Percentiles rank a stretch among this genome's conserved stretches.
Conservation (phyloP, 2,888 invertebrate species). For the Agonum fuliginosum region DNA sequence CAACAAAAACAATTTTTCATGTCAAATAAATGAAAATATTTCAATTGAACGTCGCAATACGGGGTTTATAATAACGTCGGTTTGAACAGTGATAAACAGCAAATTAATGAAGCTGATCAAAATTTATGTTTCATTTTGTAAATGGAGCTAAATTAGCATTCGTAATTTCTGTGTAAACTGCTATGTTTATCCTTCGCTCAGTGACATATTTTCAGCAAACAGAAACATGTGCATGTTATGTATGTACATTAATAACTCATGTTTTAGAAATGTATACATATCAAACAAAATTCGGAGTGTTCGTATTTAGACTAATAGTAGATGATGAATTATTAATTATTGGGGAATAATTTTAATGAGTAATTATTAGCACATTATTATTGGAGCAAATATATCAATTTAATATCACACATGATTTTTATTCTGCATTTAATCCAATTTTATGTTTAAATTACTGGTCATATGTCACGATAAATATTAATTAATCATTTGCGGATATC, state of each 20-base stretch:
- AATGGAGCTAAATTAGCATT: constrained; percentile 18
- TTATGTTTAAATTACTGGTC: too few species aligned
- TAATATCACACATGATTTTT: too few species aligned
- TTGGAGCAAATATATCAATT: too few species aligned
- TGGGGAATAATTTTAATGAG: neutral
- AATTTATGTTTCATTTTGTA: constrained; percentile 21
- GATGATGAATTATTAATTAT: too few species aligned
- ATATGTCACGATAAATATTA: too few species aligned
- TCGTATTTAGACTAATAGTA: neutral
- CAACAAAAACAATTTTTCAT: neutral
- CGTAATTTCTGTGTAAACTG: constrained; percentile 18
- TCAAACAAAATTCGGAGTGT: neutral
- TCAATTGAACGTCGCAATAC: neutral
- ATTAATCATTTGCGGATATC: too few species aligned
- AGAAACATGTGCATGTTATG: constrained; percentile 4
- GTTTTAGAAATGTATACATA: neutral
- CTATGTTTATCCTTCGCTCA: neutral
- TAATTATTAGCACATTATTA: too few species aligned
- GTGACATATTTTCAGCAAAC: constrained; percentile 20
- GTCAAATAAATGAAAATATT: constrained; percentile 19
- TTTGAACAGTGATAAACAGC: neutral
- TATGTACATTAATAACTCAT: neutral
- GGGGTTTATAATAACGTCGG: neutral
- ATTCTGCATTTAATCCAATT: too few species aligned
- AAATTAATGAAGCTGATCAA: constrained; percentile 8